Base-by-base conservation (phyloP, 2,113 vertebrate genomes). In the Rhea americana region DNA sequence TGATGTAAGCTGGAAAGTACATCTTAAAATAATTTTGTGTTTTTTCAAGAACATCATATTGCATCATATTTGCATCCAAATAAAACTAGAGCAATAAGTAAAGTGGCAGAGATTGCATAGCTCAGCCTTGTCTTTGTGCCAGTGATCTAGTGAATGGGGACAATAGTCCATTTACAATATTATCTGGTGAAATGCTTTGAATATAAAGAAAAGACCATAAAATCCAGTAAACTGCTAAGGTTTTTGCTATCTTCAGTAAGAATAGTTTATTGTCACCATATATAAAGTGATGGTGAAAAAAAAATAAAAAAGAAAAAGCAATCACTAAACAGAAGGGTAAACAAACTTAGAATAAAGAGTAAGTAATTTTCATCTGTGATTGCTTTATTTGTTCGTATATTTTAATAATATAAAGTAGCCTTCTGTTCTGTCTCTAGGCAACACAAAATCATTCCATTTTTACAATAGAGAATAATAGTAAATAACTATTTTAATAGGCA, bases 341-440 rank as follows among this genome's bases (percentile, higher is more conserved):
- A 81, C 48, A 72, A 90, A 93, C 51, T 7, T 51, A 48, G 41
- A 90, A 74, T 63, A 83, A 89, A 82, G 35, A 87, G 70, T 18
- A 70, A 73, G 28, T 50, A 62, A 48, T 89, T 89, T 89, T 84
- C 5, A 24, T 68, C 48, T 79, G 4, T 66, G 66, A 73, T 70
- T 78, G 22, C 56, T 90, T 84, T 91, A 30, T 85, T 87, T 92
- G 48, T 45, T 92, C 85, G 35, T 50, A 25, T 72, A 25, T 51
- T 48, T 70, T 85, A 55, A 41, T 75, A 80, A 47, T 35, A 89
- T 66, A 75, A 92, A 92, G 30, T 84, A 79, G 30, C 71, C 25
- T 83, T 79, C 53, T 86, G 37, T 89, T 94, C 59, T 70, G 81
- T 94, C 86, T 85, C 81, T 73, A 89, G 58, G 91, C 70, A 93